These are phyloP conservation scores for Helicolenus hilgendorfi DNA, from an alignment of 2,797 vertebrate species.

Conservation along the genomic window DNA sequence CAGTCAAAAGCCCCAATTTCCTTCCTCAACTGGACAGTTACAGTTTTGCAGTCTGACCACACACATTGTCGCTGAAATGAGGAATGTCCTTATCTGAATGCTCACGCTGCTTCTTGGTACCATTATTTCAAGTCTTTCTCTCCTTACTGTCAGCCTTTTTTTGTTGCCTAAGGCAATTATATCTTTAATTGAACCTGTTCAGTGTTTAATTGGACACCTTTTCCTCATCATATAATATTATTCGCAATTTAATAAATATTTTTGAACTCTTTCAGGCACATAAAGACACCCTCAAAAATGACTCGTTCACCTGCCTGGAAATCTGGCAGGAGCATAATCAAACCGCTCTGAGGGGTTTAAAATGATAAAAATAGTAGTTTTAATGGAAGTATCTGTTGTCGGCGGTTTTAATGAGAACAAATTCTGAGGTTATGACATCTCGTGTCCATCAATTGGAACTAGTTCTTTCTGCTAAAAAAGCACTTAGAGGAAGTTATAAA, in stretches of 20 bases:
- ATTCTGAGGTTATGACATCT: slow-evolving; percentile 24
- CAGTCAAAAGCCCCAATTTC: slow-evolving; percentile 8
- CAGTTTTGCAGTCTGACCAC: slow-evolving; percentile 50
- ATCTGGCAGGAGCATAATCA: slow-evolving; percentile 36
- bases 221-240: slow-evolving; percentile 74
- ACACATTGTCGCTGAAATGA: slow-evolving; percentile 62
- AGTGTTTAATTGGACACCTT: slow-evolving; percentile 81
- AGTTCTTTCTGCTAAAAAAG: background rate
- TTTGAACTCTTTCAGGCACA: slow-evolving; percentile 70
- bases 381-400: slow-evolving; percentile 24
- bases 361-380: slow-evolving; percentile 19
- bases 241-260: slow-evolving; percentile 78
- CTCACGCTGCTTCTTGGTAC: slow-evolving; percentile 41
- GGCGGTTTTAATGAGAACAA: slow-evolving; percentile 54
- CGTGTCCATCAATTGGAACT: slow-evolving; percentile 16
- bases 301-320: slow-evolving; percentile 19
- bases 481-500: background rate
- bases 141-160: slow-evolving; percentile 55
- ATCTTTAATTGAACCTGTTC: slow-evolving; percentile 84
- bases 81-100: slow-evolving; percentile 67
- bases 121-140: slow-evolving; percentile 60
- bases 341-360: slow-evolving; percentile 18
- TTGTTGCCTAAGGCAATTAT: slow-evolving; percentile 77
- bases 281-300: slow-evolving; percentile 46
- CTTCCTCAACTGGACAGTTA: slow-evolving; percentile 19